A percentile compares a stretch with the other conserved stretches of the same genome.
Conservation (phyloP, 1,140 invertebrate species). For the Heliconius himera region DNA sequence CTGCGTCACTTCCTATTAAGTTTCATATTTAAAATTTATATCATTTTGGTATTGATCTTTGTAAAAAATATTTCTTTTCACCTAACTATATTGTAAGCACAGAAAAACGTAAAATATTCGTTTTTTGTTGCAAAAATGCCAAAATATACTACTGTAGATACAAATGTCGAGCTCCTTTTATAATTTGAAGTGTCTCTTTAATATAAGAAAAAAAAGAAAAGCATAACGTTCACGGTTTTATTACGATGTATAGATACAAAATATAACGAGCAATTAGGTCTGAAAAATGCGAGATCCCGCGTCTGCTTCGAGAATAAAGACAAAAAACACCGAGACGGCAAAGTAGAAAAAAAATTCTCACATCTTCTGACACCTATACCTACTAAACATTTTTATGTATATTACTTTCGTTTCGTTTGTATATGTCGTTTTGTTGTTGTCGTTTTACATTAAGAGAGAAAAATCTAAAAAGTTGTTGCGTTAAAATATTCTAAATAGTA, state of each 20-base stretch:
- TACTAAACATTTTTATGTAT: constrained; percentile 18
- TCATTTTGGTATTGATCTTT: too few relatives aligned
- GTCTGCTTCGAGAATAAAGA: constrained; percentile 23
- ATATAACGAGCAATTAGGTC: constrained; percentile 31
- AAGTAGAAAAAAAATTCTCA: constrained; percentile 10
- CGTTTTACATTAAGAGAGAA: too few relatives aligned
- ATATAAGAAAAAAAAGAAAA: background rate
- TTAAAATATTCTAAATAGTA: too few relatives aligned
- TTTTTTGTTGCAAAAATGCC: background rate
- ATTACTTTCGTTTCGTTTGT: background rate
- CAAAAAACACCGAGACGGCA: constrained; percentile 15
- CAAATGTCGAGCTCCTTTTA: background rate
- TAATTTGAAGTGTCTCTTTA: background rate
- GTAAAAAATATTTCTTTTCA: too few relatives aligned
- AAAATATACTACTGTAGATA: background rate
- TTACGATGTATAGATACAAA: constrained; percentile 10
- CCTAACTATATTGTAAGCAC: too few relatives aligned
- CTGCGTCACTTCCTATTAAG: too few relatives aligned
- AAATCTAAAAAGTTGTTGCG: too few relatives aligned
- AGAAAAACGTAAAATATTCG: too few relatives aligned
- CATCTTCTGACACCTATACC: constrained; percentile 14
- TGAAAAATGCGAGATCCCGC: constrained; percentile 24
- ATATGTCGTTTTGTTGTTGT: background rate
- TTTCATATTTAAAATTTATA: too few relatives aligned
- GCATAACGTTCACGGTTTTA: background rate